Base-by-base conservation (phyloP, 2,797 vertebrate genomes). In the Cynopterus sphinx region DNA sequence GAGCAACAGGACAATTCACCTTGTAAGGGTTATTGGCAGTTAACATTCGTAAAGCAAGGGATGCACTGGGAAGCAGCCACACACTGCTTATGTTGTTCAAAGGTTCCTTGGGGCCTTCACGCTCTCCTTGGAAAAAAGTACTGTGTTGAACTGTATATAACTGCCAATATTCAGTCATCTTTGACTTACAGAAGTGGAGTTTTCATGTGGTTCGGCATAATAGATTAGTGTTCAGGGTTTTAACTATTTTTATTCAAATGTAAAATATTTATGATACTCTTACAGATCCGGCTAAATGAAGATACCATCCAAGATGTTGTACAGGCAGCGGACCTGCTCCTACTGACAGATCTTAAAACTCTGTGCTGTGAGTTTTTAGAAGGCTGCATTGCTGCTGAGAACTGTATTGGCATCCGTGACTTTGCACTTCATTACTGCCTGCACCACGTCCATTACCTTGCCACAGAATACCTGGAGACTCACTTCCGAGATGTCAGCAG, bases 221-320 rank as follows among this genome's bases (percentile, higher is more conserved):
- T 22, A 57, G 59, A 53, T 49, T 17, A 9, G 61, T 17, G 31
- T 90, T 67, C 41, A 93, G 77, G n/a, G n/a, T 83, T 63, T 82
- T 43, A 73, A 33, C 26, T 65, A 11, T 3, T 12, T 39, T 46
- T 19, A 49, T 63, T 71, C 10, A 68, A 36, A 31, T 43, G 1
- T 39, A 33, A 51, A 61, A 51, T 94, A 57, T 82, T 93, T 97
- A 82, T 97, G 96, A 63, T 91, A 70, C 94, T 97, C 96, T 97
- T 98, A 39, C 97, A 99, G 99, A 99, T 99, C 98, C 98, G 98
- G 79, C 98, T 99, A 96, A 99, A 98, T 82, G 99, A 99, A 98
- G 99, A 99, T n/a, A 99, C 99, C 46, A 99, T 99, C 98, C 99
- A 99, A 98, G 99, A 99, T 94, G 99, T 99, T 97, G 99, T 99